Base-by-base conservation (phyloP, 2,888 invertebrate genomes). In the Caenorhabditis angaria region DNA sequence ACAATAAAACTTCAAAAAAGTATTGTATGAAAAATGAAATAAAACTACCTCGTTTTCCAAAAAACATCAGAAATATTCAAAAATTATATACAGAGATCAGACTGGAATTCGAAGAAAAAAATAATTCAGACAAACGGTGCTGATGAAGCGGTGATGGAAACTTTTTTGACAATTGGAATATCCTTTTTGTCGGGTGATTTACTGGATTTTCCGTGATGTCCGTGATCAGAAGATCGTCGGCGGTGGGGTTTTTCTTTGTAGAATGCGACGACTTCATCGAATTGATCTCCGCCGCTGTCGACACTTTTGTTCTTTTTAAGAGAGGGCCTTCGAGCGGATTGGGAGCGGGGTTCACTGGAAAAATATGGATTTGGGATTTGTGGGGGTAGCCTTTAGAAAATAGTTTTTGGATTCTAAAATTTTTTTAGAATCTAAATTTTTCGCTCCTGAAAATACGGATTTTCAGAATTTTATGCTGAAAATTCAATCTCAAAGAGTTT, bases 101-200 rank as follows among this genome's bases (percentile, higher is more conserved):
- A 22, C 35, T 10, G 14, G 6, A 14, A 35, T 6, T 10, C 14
- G 8, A 14, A 35, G 14, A 35, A 14, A 35, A 35, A 35, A 14
- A 50, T 22, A n/a, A 48, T 48, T 48, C 12, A 70, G 41, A 28
- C 27, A 25, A 32, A 65, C n/a, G 70, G 63, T 27, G 41, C 24
- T 1, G 72, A 48, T 2, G 72, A 64, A 0, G 73, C 68, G 10
- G 77, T 70, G 3, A 77, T 77, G 18, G 77, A 77, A 2, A 77
- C 77, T 64, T 77, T 77, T 65, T 77, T 77, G 20, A 77, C 77
- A 27, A 77, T 68, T 10, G 72, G 77, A 20, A 67, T 60, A 27
- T 65, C 68, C 62, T 68, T 67, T 66, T 69, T 72, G 5, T 72
- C 72, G 2, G 72, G 72, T 14, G 72, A 72, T 56, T 67, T 61